Evolutionary conservation across 2,113 vertebrate genomes (phyloP), one percentile per base, ranked within the genome.

Genomic region (Centropus bengalensis): DNA sequence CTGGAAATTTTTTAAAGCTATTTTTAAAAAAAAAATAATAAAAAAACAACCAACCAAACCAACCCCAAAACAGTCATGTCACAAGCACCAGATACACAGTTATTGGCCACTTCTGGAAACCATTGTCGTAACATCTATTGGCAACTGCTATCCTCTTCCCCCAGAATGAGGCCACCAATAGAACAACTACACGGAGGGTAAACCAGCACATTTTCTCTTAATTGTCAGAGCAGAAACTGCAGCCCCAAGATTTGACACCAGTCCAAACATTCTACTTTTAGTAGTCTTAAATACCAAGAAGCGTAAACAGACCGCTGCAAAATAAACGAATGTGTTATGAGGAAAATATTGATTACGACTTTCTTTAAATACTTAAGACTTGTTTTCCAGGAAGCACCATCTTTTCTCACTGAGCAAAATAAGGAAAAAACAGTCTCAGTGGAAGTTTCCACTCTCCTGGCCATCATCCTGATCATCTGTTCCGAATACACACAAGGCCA

Each of bases 391-490:
- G 98, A 99, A 99, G 98, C 97, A 93, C 94, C 97, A 97, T 98
- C 96, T 97, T 98, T 96, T 98, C 96, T 97, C 94, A 92, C 52
- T 88, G 94, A 97, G 96, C 93, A 98, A 98, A 98, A 97, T 98
- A 98, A 98, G 98, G 98, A 98, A 98, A 98, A 98, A 98, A 98
- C 98, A 98, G 97, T 97, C 98, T 97, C 96, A 89, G 93, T 99
- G 98, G 98, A 99, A 99, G 98, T 99, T 99, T 99, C 99, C 99
- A 99, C 98, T 98, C 98, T 97, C 98, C 98, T 97, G 97, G 98
- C 98, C 98, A 99, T 99, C 99, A 99, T 99, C 98, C 98, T 98
- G 98, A 98, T 99, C 98, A 99, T 99, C 99, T 99, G 99, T 98
- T 99, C 98, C 98, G 93, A 98, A 98, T 98, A 98, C 98, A 99